Percentiles rank a stretch among this genome's conserved stretches.
Evolutionary conservation across 2,797 vertebrate species (phyloP).

Genomic region (Nyctalus aviator): DNA sequence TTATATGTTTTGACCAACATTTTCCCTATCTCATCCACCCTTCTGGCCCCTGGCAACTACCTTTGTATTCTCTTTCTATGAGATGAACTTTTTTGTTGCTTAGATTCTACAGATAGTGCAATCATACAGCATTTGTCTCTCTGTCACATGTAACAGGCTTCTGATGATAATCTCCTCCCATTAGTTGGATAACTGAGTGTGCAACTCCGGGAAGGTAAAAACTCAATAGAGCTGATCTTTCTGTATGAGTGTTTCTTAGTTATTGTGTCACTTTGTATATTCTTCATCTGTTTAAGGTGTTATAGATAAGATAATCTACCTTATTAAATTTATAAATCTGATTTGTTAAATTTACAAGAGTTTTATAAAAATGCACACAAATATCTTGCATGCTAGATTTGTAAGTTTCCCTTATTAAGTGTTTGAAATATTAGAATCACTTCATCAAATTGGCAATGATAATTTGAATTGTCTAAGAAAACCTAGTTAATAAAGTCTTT

Average conservation of each 20-base stretch:
- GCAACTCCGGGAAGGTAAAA: not conserved
- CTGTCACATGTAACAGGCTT: not conserved
- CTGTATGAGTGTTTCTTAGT: slow-evolving; percentile 1
- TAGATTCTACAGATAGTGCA: not conserved
- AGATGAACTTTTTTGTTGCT: not conserved
- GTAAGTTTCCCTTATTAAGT: slow-evolving; percentile 41
- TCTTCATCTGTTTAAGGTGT: slow-evolving; percentile 24
- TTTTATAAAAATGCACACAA: slow-evolving; percentile 48
- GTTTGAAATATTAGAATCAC: slow-evolving; percentile 51
- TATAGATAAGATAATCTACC: slow-evolving; percentile 38
- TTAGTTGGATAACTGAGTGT: not conserved
- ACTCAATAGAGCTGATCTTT: slow-evolving; percentile 1
- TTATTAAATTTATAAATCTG: slow-evolving; percentile 48
- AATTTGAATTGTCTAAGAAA: slow-evolving; percentile 49
- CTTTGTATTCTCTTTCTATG: not conserved
- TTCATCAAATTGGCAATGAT: slow-evolving; percentile 57
- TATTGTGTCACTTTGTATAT: not conserved
- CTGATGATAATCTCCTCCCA: not conserved
- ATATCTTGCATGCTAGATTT: slow-evolving; percentile 25
- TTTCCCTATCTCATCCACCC: not conserved
- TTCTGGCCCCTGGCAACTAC: not conserved
- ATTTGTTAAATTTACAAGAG: slow-evolving; percentile 55
- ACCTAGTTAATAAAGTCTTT: slow-evolving; percentile 44
- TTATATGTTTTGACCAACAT: not conserved
- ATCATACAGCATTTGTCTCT: not conserved